Evolutionary conservation across 2,113 vertebrate species (phyloP).

Genomic region (Brachyhypopomus occidentalis): DNA sequence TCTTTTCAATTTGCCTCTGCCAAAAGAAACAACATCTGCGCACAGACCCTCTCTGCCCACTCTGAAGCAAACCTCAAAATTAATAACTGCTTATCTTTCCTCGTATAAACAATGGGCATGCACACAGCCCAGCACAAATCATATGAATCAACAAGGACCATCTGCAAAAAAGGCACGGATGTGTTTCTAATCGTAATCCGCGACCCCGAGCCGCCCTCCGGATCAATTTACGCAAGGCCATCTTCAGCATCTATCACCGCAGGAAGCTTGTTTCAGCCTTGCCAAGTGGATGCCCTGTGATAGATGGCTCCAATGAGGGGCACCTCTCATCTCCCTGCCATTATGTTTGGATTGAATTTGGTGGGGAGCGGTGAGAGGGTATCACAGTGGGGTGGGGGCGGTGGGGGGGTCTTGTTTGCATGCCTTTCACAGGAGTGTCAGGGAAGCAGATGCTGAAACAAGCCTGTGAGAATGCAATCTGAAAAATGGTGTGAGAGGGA

Average conservation of each 20-base stretch:
- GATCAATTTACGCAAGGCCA: slow-evolving; percentile 52
- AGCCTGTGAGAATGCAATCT: slow-evolving; percentile 56
- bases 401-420: slow-evolving; percentile 41
- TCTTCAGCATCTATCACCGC: slow-evolving; percentile 43
- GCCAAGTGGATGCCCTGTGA: slow-evolving; percentile 48
- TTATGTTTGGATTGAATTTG: slow-evolving; percentile 65
- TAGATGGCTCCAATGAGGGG: slow-evolving; percentile 54
- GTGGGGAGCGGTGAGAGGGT: slow-evolving; percentile 58
- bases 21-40: neutral
- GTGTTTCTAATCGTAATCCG: slow-evolving; percentile 48
- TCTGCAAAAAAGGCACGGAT: slow-evolving; percentile 43
- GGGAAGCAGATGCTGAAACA: slow-evolving; percentile 53
- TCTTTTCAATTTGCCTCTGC: slow-evolving; percentile 12
- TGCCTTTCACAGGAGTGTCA: slow-evolving; percentile 50
- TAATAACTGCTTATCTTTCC: slow-evolving; percentile 6
- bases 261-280: slow-evolving; percentile 54
- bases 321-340: slow-evolving; percentile 53
- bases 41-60: neutral
- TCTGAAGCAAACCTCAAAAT: slow-evolving; percentile 22
- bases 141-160: slow-evolving; percentile 39
- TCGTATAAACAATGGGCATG: neutral
- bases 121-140: slow-evolving; percentile 2
- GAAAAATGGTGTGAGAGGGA: slow-evolving; percentile 21
- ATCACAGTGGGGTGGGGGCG: slow-evolving; percentile 49
- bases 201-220: slow-evolving; percentile 32